Base-by-base conservation (phyloP, 2,888 invertebrate species). In the Argyra leucocephala region DNA sequence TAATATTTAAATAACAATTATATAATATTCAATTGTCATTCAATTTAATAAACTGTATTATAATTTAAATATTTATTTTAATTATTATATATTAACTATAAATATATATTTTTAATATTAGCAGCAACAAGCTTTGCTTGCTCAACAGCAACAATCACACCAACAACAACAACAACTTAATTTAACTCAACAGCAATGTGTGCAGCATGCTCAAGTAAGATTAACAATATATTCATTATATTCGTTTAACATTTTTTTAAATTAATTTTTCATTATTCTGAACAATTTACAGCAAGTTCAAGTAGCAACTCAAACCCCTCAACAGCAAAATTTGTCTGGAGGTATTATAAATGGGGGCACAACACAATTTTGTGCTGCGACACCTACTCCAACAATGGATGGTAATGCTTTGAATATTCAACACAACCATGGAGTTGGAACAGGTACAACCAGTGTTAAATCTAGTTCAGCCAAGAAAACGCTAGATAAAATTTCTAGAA, bases 301-400 rank as follows among this genome's bases (percentile, higher is more conserved):
- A 77, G 86, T 85, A 22, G 84, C 84, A 22, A 86, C 86, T 1
- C 86, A 86, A 73, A 85, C 85, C 4, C 83, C 83, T 69, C 81
- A 83, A 61, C 75, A 79, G 57, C 58, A 64, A 5, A 58, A 63
- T 23, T 37, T 63, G 5, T 48, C 63, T 10, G 37, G 58, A 9
- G 65, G 64, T 10, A 63, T 57, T 0, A 66, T 67, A 22, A 64
- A 60, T 48, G 64, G 67, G 3, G 70, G 70, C n/a, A 70, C 69
- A 22, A 70, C 71, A 60, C 74, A 74, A 65, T 75, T 73, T 65
- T 74, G 74, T 67, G 72, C 75, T 2, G 70, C 74, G 22, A 70
- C 74, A 59, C 73, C 72, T 3, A 71, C 73, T 66, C 69, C 73
- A 22, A 67, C 70, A 57, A 73, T 73, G 66, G 72, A 73, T 7